Conservation (phyloP, 2,113 vertebrate species). For the Toxotes jaculatrix region DNA sequence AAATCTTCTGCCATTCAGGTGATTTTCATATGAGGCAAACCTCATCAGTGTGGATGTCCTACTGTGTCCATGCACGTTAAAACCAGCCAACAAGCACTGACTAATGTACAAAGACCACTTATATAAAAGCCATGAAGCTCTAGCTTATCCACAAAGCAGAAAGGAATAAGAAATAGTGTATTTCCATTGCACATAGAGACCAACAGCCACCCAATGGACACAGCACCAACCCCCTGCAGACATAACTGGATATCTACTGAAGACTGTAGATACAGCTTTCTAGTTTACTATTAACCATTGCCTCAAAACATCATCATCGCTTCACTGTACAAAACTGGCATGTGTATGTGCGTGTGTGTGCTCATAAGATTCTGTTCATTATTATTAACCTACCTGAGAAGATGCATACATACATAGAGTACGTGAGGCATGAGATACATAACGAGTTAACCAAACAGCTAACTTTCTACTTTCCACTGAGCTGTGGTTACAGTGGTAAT, state of each 20-base stretch:
- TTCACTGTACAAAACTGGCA: constrained; percentile 56
- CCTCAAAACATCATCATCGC: constrained; percentile 53
- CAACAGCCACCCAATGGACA: constrained; percentile 59
- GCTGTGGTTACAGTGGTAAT: constrained; percentile 50
- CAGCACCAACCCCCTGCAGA: constrained; percentile 50
- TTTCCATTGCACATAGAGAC: constrained; percentile 36
- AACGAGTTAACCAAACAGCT: constrained; percentile 28
- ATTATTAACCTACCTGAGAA: constrained; percentile 37
- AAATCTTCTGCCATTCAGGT: constrained; percentile 8
- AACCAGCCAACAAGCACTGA: constrained; percentile 36
- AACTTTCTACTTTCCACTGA: constrained; percentile 35
- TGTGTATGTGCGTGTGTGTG: constrained; percentile 48
- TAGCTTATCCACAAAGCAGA: constrained; percentile 24
- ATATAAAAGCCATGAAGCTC: constrained; percentile 66
- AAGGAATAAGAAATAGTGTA: not conserved
- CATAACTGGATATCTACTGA: constrained; percentile 50
- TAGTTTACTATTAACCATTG: constrained; percentile 60
- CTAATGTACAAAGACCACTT: constrained; percentile 17
- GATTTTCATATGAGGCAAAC: constrained; percentile 3
- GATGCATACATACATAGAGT: constrained; percentile 5
- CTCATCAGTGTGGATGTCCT: not conserved
- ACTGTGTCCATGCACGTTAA: constrained; percentile 52
- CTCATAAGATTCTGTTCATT: constrained; percentile 35
- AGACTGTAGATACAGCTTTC: constrained; percentile 45
- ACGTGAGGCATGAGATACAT: constrained; percentile 44